Conservation (phyloP, 2,113 vertebrate genomes). For the Anser brachyrhynchus region DNA sequence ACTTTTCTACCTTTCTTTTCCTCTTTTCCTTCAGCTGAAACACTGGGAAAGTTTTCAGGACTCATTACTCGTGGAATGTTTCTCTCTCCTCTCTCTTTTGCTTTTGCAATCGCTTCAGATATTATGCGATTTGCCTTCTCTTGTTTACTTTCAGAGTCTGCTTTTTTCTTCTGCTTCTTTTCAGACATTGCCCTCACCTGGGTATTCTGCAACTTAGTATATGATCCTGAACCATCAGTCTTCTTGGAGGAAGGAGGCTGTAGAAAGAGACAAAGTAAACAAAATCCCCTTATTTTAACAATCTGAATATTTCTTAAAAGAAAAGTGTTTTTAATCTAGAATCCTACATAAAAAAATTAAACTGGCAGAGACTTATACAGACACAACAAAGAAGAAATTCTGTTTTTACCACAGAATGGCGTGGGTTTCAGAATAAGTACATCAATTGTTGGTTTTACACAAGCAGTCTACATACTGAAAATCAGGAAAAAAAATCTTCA, state of each 20-base stretch:
- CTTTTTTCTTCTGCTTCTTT: slow-evolving; percentile 84
- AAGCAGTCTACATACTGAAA: neutral
- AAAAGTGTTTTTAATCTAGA: neutral
- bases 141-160: slow-evolving; percentile 93
- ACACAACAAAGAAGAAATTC: slow-evolving; percentile 31
- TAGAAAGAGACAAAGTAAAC: slow-evolving; percentile 23
- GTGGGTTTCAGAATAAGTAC: slow-evolving; percentile 37
- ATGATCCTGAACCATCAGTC: slow-evolving; percentile 89
- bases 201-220: slow-evolving; percentile 89
- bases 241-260: slow-evolving; percentile 92
- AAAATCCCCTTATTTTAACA: slow-evolving; percentile 4
- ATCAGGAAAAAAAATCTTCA: neutral
- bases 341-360: neutral
- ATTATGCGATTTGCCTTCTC: slow-evolving; percentile 99
- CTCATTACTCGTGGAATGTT: slow-evolving; percentile 98
- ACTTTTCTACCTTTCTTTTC: slow-evolving; percentile 85
- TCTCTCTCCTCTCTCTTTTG: slow-evolving; percentile 93
- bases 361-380: neutral
- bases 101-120: slow-evolving; percentile 96
- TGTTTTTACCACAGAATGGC: slow-evolving; percentile 45
- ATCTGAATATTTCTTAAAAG: neutral
- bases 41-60: slow-evolving; percentile 95
- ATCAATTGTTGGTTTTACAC: slow-evolving; percentile 37
- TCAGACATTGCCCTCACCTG: slow-evolving; percentile 90
- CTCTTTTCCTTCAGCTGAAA: slow-evolving; percentile 84